Percentiles rank a stretch among this genome's conserved stretches.
These are phyloP conservation scores for Phylloscopus trochiloides DNA, from an alignment of 2,113 vertebrate genomes.

Conservation along the genomic window DNA sequence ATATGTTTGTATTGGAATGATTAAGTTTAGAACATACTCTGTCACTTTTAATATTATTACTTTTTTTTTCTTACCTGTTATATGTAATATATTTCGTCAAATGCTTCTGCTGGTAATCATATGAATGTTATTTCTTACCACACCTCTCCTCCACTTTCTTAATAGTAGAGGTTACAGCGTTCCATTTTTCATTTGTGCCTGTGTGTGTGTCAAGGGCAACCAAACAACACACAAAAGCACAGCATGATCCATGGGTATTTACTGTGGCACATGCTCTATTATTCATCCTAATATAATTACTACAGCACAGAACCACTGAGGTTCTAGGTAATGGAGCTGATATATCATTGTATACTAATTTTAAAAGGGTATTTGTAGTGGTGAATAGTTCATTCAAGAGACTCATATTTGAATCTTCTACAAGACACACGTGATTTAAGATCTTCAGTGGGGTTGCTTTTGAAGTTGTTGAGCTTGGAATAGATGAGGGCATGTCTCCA, in stretches of 20 bases:
- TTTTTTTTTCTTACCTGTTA: background rate
- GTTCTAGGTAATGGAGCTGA: conserved; percentile 52
- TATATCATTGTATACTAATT: background rate
- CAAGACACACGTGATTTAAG: background rate
- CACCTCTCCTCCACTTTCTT: background rate
- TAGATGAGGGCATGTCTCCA: fast-evolving
- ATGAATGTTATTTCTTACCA: background rate
- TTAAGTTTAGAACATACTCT: background rate
- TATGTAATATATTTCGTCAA: background rate
- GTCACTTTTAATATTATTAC: background rate
- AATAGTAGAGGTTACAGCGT: background rate
- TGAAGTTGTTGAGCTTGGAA: background rate
- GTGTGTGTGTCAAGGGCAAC: background rate
- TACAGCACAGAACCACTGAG: conserved; percentile 51
- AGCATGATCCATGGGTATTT: conserved; percentile 42
- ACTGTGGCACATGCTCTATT: conserved; percentile 29
- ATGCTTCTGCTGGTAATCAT: background rate
- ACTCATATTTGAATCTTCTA: background rate
- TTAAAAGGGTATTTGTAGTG: conserved; percentile 33
- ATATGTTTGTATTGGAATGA: background rate
- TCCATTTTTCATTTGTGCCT: conserved; percentile 22
- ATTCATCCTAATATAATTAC: conserved; percentile 64
- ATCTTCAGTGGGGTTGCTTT: background rate
- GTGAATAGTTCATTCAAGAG: background rate
- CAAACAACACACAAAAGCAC: background rate